Base-by-base conservation (phyloP, 2,113 vertebrate genomes). In the Hoplias malabaricus region DNA sequence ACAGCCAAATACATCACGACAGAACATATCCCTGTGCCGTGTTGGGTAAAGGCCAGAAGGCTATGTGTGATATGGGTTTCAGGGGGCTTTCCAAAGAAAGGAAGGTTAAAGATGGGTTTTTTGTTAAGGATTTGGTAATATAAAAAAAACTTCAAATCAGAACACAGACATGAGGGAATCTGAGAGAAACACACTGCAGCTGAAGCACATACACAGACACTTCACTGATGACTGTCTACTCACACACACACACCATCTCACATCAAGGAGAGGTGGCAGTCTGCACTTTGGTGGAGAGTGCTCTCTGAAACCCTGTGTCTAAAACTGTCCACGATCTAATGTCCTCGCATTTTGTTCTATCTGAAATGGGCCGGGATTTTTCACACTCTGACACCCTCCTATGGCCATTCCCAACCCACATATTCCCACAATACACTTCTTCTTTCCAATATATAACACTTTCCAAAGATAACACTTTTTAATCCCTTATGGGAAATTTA, bases 241-340 rank as follows among this genome's bases (percentile, higher is more conserved):
- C 61, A 66, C 73, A 66, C 61, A 33, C 27, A 46, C 46, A 54
- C 9, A 66, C 33, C 7, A 19, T n/a, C 31, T 46, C 21, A 13
- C 36, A 10, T 21, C 33, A 40, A 9, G 48, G 42, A 75, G 27
- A 54, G 61, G 61, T 75, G 33, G 61, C 54, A 54, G 73, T 75
- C 33, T 66, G 21, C 21, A 65, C 43, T 16, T 53, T 4, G 11
- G 16, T 54, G 4, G 33, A 50, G 61, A n/a, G 34, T 40, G 23
- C 31, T 75, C 43, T 36, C n/a, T 27, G 43, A 29, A 29, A 73
- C 19, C 14, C 34, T 2, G 25, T 2, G 38, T 43, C 38, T 31
- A 42, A 73, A 61, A 43, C 70, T 8, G 56, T 29, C 14, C 43
- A 12, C 43, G n/a, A 5, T 48, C 43, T n/a, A 19, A 48, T 19